Conservation (phyloP, 2,797 vertebrate species). For the Cichlasoma orientale region DNA sequence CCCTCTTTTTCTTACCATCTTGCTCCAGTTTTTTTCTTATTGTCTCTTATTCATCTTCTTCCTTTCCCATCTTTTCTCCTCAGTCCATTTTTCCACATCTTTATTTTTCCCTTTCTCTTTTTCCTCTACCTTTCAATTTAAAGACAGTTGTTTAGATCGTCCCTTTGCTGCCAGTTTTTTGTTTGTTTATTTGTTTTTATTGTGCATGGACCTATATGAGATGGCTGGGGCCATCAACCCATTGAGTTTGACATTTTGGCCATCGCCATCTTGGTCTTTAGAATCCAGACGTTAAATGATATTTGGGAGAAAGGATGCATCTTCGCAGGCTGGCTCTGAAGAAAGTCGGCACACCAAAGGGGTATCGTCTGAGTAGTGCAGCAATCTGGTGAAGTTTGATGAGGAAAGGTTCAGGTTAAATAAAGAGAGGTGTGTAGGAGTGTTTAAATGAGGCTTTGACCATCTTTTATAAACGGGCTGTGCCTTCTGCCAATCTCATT, state of each 20-base stretch:
- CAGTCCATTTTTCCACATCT: too few species aligned
- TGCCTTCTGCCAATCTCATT: too few species aligned
- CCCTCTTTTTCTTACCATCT: neutral
- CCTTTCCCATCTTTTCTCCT: neutral
- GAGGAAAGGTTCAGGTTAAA: too few species aligned
- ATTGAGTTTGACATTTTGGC: neutral
- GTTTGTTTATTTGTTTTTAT: neutral
- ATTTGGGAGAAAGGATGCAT: neutral
- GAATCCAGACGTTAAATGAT: neutral
- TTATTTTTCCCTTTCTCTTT: too few species aligned
- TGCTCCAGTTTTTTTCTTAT: neutral
- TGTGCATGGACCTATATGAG: neutral
- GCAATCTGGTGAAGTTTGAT: too few species aligned
- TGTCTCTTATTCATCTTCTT: neutral
- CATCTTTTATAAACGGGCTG: too few species aligned
- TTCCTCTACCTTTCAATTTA: too few species aligned
- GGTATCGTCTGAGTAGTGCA: too few species aligned
- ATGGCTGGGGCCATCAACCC: neutral
- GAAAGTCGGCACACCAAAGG: too few species aligned
- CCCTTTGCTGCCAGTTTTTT: neutral
- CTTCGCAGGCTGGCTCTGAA: too few species aligned
- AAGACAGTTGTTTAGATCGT: neutral
- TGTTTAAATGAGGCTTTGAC: too few species aligned
- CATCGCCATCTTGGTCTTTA: neutral
- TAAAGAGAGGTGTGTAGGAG: too few species aligned